Conservation (phyloP, 2,797 vertebrate species). For the Alcedo quadribrachys region DNA sequence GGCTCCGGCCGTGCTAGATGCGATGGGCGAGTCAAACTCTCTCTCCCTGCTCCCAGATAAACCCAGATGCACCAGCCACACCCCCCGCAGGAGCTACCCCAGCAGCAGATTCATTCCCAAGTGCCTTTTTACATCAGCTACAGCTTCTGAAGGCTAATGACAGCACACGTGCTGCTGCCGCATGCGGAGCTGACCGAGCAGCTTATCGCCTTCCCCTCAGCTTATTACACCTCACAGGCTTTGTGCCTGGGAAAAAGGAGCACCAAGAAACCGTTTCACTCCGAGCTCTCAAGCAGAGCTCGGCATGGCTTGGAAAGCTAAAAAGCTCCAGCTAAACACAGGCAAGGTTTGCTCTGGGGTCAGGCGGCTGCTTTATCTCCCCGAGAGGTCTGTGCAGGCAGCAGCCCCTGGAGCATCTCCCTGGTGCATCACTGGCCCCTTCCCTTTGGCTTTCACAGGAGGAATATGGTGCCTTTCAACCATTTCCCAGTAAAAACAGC, state of each 20-base stretch:
- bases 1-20: not conserved
- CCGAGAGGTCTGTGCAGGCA: not conserved
- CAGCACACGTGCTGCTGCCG: not conserved
- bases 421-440: not conserved
- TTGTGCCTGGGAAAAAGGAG: not conserved
- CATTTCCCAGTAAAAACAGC: not conserved
- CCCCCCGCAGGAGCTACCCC: not conserved
- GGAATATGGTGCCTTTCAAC: not conserved
- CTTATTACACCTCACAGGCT: not conserved
- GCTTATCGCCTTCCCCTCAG: not conserved
- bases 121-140: not conserved
- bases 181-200: not conserved
- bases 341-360: not conserved
- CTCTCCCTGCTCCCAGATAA: not conserved
- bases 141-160: not conserved
- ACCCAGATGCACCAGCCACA: not conserved
- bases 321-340: not conserved
- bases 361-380: not conserved
- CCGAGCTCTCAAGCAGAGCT: not conserved
- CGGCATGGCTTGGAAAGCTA: not conserved
- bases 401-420: not conserved
- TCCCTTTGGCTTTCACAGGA: not conserved
- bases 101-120: not conserved
- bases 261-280: not conserved
- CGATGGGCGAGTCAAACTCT: fast-evolving